Percentiles rank a stretch among this genome's conserved stretches.
Evolutionary conservation across 2,888 invertebrate genomes (phyloP).

Genomic region (Pharmacophagus antenor): DNA sequence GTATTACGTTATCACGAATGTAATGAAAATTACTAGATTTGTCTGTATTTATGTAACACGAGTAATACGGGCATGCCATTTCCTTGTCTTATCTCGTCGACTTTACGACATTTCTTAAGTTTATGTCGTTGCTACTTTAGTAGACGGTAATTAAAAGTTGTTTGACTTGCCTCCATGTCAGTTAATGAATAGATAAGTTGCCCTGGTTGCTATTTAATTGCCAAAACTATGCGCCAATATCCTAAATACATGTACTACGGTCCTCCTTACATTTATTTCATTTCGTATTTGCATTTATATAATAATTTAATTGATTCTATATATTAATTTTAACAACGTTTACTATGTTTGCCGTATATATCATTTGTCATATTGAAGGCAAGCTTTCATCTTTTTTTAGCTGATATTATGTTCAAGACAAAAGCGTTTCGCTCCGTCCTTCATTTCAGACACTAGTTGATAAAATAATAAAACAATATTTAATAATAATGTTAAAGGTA

Average conservation of each 20-base stretch:
- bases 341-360: too few species aligned
- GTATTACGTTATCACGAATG: background rate
- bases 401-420: too few species aligned
- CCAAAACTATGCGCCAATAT: background rate
- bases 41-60: conserved; percentile 17
- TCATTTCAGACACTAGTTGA: too few species aligned
- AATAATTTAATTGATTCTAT: too few species aligned
- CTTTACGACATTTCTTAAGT: conserved; percentile 36
- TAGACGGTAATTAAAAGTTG: conserved; percentile 40
- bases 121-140: conserved; percentile 35
- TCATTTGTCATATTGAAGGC: too few species aligned
- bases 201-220: background rate
- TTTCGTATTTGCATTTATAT: too few species aligned
- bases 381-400: too few species aligned
- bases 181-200: conserved; percentile 30
- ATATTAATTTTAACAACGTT: too few species aligned
- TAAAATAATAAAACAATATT: too few species aligned
- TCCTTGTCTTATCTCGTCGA: conserved; percentile 28
- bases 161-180: conserved; percentile 42
- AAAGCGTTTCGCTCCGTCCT: too few species aligned
- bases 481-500: too few species aligned
- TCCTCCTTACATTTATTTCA: too few species aligned
- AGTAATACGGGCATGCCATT: conserved; percentile 53
- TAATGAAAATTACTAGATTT: conserved; percentile 17
- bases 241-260: background rate